A percentile compares a stretch with the other conserved stretches of the same genome.
Evolutionary conservation across 2,113 vertebrate genomes (phyloP).

Genomic region (Mormyrus iriodes): DNA sequence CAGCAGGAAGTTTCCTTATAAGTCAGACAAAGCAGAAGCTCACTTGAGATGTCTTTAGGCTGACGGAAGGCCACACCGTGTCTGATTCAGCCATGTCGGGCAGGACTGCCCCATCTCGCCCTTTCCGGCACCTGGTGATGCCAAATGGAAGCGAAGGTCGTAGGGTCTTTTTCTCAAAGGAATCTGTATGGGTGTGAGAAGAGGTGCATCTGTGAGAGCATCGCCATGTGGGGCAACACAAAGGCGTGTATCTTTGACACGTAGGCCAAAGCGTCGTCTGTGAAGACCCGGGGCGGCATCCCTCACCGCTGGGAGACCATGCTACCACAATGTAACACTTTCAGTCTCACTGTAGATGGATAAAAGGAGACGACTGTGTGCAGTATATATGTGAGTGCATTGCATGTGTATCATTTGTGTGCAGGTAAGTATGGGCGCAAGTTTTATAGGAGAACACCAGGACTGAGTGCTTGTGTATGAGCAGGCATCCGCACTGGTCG

Average conservation of each 20-base stretch:
- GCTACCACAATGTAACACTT: neutral
- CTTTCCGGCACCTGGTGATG: constrained; percentile 36
- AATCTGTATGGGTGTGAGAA: constrained; percentile 58
- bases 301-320: neutral
- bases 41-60: constrained; percentile 1
- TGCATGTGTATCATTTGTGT: neutral
- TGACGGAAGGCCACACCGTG: neutral
- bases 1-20: neutral
- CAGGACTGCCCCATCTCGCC: constrained; percentile 34
- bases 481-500: constrained; percentile 14
- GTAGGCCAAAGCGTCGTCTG: neutral
- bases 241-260: neutral
- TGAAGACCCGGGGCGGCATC: neutral
- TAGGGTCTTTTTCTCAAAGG: constrained; percentile 41
- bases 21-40: neutral
- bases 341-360: neutral
- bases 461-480: constrained; percentile 12
- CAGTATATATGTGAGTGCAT: neutral
- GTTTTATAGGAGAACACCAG: neutral
- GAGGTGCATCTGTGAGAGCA: constrained; percentile 25
- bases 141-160: constrained; percentile 42
- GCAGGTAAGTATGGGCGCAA: neutral
- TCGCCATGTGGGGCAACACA: neutral
- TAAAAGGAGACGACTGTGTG: neutral
- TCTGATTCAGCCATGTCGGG: neutral